Conservation (phyloP, 2,888 invertebrate genomes). For the Petrolisthes manimaculis region DNA sequence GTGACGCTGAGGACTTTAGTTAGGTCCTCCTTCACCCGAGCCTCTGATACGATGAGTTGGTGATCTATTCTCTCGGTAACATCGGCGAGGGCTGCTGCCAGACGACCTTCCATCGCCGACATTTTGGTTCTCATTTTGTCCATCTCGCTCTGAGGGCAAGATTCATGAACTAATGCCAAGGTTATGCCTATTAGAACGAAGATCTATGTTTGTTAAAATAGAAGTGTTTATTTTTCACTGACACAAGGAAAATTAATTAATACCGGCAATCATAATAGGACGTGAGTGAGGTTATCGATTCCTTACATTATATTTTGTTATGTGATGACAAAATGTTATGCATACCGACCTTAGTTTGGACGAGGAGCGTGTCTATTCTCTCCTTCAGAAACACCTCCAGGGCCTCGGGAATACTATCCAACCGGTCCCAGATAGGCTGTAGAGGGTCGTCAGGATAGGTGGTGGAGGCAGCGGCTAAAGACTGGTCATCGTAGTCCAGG, state of each 20-base stretch:
- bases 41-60: not conserved
- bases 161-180: no score
- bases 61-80: not conserved
- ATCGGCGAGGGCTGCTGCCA: not conserved
- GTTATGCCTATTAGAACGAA: no score
- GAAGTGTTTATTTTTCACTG: no score
- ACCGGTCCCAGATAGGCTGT: not conserved
- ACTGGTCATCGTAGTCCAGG: no score
- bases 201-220: no score
- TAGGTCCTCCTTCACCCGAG: not conserved
- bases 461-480: no score
- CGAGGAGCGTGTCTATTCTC: not conserved
- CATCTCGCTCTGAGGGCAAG: no score
- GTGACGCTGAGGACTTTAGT: not conserved
- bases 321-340: no score
- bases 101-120: not conserved
- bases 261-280: no score
- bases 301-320: no score
- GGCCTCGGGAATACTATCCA: not conserved
- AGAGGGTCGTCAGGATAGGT: not conserved
- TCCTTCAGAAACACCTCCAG: not conserved
- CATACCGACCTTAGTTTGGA: not conserved
- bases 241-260: no score
- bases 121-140: not conserved
- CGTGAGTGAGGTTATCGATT: no score